Conservation (phyloP, 35 echinoderm and acorn worm species). For the Apostichopus californicus region DNA sequence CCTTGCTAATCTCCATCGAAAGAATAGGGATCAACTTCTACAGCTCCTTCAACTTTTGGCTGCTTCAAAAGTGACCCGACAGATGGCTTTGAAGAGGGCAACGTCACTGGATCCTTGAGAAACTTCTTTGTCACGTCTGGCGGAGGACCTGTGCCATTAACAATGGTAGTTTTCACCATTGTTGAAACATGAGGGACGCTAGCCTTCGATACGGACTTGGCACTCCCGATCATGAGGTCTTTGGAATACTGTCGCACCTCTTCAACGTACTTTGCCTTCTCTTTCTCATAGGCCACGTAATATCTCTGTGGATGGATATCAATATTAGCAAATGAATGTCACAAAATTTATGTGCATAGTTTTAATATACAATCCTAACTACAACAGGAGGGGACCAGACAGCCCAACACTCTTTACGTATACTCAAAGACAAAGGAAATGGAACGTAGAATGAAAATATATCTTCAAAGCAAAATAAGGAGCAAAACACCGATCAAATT, state of each 20-base stretch:
- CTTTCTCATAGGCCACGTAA: conserved; percentile 78
- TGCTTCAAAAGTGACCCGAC: neutral
- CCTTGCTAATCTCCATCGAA: conserved; percentile 37
- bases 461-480: too few species aligned
- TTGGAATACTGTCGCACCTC: conserved; percentile 77
- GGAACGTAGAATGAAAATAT: too few species aligned
- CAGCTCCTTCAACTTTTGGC: neutral
- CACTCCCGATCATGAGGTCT: neutral
- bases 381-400: too few species aligned
- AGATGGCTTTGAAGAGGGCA: neutral
- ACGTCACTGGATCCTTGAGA: neutral
- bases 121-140: neutral
- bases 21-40: conserved; percentile 37
- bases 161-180: neutral
- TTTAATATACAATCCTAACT: too few species aligned
- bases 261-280: conserved; percentile 78
- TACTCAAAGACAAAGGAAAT: too few species aligned
- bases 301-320: conserved; percentile 65
- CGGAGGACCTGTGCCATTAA: neutral
- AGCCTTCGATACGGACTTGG: neutral
- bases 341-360: too few species aligned
- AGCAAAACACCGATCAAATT: too few species aligned
- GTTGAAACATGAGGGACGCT: neutral
- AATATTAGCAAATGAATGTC: too few species aligned
- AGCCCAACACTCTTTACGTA: too few species aligned